These are phyloP conservation scores for Synanceia verrucosa DNA, from an alignment of 2,797 vertebrate genomes.

Conservation along the genomic window DNA sequence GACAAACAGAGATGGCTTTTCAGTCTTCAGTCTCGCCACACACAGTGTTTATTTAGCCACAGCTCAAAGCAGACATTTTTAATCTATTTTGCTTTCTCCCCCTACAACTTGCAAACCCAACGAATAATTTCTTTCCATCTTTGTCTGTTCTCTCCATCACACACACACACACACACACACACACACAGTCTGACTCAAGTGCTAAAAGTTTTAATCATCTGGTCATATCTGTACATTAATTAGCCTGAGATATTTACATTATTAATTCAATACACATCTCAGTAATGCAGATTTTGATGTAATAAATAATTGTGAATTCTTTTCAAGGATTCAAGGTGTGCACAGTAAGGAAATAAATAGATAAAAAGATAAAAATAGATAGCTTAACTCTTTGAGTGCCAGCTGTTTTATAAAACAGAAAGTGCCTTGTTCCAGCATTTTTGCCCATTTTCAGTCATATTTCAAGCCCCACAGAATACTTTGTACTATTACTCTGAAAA, in stretches of 20 bases:
- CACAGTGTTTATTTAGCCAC: constrained; percentile 75
- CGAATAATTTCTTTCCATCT: constrained; percentile 38
- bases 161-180: not conserved
- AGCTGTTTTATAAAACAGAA: no score
- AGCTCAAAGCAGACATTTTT: constrained; percentile 66
- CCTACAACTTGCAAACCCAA: constrained; percentile 19
- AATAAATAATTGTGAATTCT: no score
- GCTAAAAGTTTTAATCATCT: not conserved
- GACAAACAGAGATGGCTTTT: constrained; percentile 69
- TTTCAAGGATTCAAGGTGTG: no score
- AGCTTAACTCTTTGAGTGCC: no score
- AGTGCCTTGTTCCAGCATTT: no score
- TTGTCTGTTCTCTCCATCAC: not conserved
- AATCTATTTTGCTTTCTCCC: constrained; percentile 62
- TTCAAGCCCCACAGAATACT: no score
- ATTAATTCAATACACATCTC: not conserved
- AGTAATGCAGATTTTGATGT: not conserved
- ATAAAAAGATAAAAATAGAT: no score
- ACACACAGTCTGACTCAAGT: not conserved
- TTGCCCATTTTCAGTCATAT: no score
- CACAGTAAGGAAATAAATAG: no score
- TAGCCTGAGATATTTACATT: not conserved
- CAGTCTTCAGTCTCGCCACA: constrained; percentile 66
- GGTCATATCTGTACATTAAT: not conserved
- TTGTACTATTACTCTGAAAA: no score